Evolutionary conservation across 64 coral and sea anemone species (phyloP).

Genomic region (Dendrophyllia cribrosa): DNA sequence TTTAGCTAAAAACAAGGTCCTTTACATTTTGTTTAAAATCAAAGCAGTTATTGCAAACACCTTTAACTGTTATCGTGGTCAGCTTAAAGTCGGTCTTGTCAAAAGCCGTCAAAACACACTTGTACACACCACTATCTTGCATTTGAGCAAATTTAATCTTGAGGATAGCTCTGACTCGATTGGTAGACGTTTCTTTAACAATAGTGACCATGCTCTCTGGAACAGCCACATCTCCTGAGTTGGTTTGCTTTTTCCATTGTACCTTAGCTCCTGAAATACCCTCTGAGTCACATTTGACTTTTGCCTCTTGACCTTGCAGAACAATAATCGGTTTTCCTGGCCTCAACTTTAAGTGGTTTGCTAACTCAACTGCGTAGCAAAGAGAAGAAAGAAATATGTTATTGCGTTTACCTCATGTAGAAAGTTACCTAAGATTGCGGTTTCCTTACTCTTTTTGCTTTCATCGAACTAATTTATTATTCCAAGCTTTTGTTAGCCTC

Average conservation of each 20-base stretch:
- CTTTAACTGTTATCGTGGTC: neutral
- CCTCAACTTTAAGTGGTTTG: too few species aligned
- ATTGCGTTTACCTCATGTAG: too few species aligned
- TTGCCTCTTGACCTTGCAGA: neutral
- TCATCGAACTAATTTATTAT: too few species aligned
- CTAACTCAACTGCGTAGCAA: too few species aligned
- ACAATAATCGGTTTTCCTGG: neutral
- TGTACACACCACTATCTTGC: conserved; percentile 1
- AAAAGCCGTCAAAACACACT: conserved; percentile 9
- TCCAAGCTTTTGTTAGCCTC: too few species aligned
- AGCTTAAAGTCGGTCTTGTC: neutral
- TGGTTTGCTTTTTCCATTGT: conserved; percentile 2
- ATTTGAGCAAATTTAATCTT: neutral
- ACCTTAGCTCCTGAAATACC: neutral
- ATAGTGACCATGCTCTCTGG: neutral
- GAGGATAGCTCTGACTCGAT: neutral
- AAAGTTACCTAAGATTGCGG: too few species aligned
- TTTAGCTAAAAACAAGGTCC: too few species aligned
- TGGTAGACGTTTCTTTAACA: neutral
- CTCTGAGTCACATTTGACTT: neutral
- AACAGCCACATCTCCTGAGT: neutral
- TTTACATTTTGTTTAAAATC: too few species aligned
- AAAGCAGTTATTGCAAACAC: neutral
- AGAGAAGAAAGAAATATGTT: too few species aligned
- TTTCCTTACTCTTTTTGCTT: too few species aligned